Base-by-base conservation (phyloP, 2,113 vertebrate species). In the Ammodytes dubius region DNA sequence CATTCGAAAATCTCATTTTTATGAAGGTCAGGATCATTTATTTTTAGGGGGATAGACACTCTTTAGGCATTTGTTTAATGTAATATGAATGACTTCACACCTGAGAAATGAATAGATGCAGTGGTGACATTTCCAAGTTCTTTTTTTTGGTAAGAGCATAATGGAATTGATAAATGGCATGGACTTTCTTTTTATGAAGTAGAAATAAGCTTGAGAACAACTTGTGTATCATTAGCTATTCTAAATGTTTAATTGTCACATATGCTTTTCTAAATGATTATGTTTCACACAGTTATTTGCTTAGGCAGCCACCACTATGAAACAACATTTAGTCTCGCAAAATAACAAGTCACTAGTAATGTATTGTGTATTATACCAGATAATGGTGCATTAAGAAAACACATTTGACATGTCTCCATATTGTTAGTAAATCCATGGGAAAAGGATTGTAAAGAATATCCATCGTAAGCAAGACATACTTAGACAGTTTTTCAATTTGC, bases 11-110 rank as follows among this genome's bases (percentile, higher is more conserved):
- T 93, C 79, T 82, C 50, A 88, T 93, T 93, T 93, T 88, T 89
- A 91, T 87, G 91, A 95, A 95, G 94, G 94, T 95, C 95, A 95
- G 77, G 76, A 78, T 89, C 78, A 95, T 95, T 95, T 91, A 89
- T 95, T 94, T 93, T 87, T 71, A 74, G 74, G 83, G 83, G 66
- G 77, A 92, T 85, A 89, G 86, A 90, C 88, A 82, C 64, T 61
- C 83, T 92, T 94, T 90, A 90, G 82, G 83, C 91, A 89, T 93
- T 93, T 89, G 89, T 87, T 86, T 93, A 92, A 95, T 93, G 88
- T 87, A 92, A 93, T 89, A 94, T 94, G 87, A 93, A 93, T 92
- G 86, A 89, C 80, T 88, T 91, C 85, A 85, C 87, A 93, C 88
- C 89, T 93, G 94, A 95, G 86, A 90, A 93, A 95, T 92, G 87